phyloP scores from a whole-genome alignment of 2,113 vertebrate species.

The Lagopus muta region DNA sequence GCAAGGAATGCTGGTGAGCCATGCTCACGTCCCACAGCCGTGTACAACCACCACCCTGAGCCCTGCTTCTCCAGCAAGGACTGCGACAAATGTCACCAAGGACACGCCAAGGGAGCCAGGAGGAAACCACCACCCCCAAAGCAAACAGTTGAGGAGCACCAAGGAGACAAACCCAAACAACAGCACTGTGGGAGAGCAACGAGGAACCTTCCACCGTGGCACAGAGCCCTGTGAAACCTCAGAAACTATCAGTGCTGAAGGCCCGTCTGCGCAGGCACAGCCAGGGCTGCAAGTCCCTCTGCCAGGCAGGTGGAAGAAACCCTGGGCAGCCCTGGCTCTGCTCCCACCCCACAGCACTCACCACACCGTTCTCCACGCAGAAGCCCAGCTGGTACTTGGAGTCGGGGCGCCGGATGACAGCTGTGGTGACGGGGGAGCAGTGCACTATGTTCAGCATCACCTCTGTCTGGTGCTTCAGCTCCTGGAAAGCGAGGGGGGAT shows the following conservation, averaged over 20 bases:
- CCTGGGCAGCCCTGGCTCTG: fast-evolving
- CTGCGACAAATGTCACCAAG: neutral
- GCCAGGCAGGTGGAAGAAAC: neutral
- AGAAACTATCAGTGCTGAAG: fast-evolving
- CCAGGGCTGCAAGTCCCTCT: neutral
- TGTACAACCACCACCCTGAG: fast-evolving
- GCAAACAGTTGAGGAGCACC: neutral
- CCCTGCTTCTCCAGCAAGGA: fast-evolving
- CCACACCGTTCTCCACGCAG: conserved; percentile 95
- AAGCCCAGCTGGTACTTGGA: conserved; percentile 93
- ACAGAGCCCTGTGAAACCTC: neutral
- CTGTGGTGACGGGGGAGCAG: conserved; percentile 94
- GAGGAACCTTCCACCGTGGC: neutral
- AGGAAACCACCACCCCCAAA: neutral
- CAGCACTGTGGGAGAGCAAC: fast-evolving
- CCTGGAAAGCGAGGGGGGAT: conserved; percentile 73
- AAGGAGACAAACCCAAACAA: fast-evolving
- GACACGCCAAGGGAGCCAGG: neutral
- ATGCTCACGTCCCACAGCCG: neutral
- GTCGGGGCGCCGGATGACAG: conserved; percentile 90
- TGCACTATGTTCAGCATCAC: conserved; percentile 92
- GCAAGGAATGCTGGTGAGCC: fast-evolving
- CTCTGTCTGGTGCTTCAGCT: conserved; percentile 85
- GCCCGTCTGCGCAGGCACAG: fast-evolving
- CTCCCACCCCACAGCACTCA: conserved; percentile 57